Base-by-base conservation (phyloP, 1,140 invertebrate species). In the Aricia agestis region DNA sequence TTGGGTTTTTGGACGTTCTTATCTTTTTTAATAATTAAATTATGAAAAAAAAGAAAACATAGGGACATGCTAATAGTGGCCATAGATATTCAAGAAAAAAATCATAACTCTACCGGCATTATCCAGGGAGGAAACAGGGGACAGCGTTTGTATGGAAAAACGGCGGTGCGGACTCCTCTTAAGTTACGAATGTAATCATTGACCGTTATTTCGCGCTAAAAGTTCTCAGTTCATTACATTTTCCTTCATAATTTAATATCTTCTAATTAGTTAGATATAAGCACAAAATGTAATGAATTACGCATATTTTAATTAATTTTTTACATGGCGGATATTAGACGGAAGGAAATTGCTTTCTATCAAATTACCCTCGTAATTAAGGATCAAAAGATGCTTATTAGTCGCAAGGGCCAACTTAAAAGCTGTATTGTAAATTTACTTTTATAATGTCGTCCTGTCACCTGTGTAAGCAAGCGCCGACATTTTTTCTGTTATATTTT, bases 301-400 rank as follows among this genome's bases (percentile, higher is more conserved):
- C 59, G 18, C 18, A 52, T 52, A 63, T 45, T 70, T 52, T 58
- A 71, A 65, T 66, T 66, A 71, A 57, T 52, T 57, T 45, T 71
- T 63, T 71, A 71, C 42, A 57, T 65, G 15, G 42, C 63, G 69
- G 69, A 71, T 71, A 73, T 73, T 75, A 70, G 71, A 67, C 57
- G 67, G 72, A 69, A 67, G 74, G 58, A 75, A 75, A 72, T 75
- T 71, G 67, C 63, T 71, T 52, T 59, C 67, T 72, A 70, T 71
- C 68, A 70, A 68, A 13, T 66, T 63, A 63, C 59, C 15, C 18
- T 58, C 65, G 42, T 61, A 73, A 67, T 69, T 74, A 67, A 41
- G 73, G 25, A 67, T 67, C 61, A 70, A 71, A 71, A 65, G 69
- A 63, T 59, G 57, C 59, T 67, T 67, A 71, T 66, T 68, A 72